phyloP scores from a whole-genome alignment of 2,113 vertebrate species.

The Pachycephala philippinensis region DNA sequence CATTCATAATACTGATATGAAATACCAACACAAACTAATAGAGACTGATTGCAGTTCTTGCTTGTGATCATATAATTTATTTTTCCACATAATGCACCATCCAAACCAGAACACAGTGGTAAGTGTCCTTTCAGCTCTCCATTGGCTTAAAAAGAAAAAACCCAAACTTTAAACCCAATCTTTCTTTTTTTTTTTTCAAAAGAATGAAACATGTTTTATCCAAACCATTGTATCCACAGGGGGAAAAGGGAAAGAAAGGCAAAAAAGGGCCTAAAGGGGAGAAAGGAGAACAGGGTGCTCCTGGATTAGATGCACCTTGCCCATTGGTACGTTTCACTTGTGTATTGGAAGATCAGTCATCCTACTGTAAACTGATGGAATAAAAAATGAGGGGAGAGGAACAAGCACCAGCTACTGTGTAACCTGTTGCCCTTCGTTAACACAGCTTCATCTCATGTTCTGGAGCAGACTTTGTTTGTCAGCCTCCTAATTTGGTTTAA shows the following conservation, averaged over 20 bases:
- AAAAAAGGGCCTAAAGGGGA: conserved; percentile 99
- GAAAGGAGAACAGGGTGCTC: conserved; percentile 99
- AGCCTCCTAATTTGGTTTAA: neutral
- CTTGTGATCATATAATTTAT: conserved; percentile 38
- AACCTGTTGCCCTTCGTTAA: neutral
- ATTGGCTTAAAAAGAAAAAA: conserved; percentile 48
- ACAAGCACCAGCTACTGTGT: conserved; percentile 44
- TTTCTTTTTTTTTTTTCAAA: conserved; percentile 12
- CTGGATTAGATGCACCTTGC: conserved; percentile 99
- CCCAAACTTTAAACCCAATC: conserved; percentile 23
- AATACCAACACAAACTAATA: conserved; percentile 3
- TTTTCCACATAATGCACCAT: conserved; percentile 52
- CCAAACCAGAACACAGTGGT: conserved; percentile 70
- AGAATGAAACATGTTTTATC: conserved; percentile 81
- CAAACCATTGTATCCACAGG: conserved; percentile 96
- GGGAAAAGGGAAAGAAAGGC: conserved; percentile 99
- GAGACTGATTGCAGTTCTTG: conserved; percentile 7
- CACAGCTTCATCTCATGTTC: neutral
- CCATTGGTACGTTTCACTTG: conserved; percentile 94
- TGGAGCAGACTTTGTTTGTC: neutral
- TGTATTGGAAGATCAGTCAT: conserved; percentile 67
- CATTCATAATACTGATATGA: neutral
- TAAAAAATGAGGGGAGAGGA: conserved; percentile 70
- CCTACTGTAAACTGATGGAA: conserved; percentile 44
- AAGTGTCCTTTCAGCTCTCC: conserved; percentile 76